Base-by-base conservation (phyloP, 2,888 invertebrate genomes). In the Aphodius granarius region DNA sequence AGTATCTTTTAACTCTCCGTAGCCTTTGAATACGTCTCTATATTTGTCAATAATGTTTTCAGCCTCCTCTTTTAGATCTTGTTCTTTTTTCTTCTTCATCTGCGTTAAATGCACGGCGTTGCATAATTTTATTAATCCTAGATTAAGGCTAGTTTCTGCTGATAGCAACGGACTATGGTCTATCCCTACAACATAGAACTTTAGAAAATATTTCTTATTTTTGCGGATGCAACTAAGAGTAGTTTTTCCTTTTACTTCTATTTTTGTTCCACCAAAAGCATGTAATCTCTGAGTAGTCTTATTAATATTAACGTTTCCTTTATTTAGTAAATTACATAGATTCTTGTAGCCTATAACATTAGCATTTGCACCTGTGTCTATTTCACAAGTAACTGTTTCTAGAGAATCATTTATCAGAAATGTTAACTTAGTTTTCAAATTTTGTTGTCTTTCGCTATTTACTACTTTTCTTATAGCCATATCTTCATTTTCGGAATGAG, bases 11-110 rank as follows among this genome's bases (percentile, higher is more conserved):
- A 75, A 63, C 17, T 63, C 43, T 65, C 75, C 75, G 43, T 65
- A 73, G 5, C 73, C 73, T 20, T 73, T 63, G 23, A 76, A 76
- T 43, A 76, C 63, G 73, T 73, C 73, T 63, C 71, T 64, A 71
- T 70, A 76, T 18, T 71, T 70, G 5, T 74, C 71, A 21, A 74
- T 16, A 5, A 76, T 74, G 20, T 23, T 66, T 71, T 76, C 71
- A 16, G 18, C 20, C 21, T 76, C 16, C 64, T 74, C 19, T 66
- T 66, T 73, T 15, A 43, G 22, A 23, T 63, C 16, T 22, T 9
- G 15, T 22, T 43, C 65, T 17, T 16, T 73, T 6, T 5, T 18
- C 16, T 13, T 15, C 5, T 18, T 2, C 13, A 19, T 9, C 20
- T 73, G 22, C 9, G 23, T 16, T 68, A 22, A 68, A 22, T 22